Percentiles rank a stretch among this genome's conserved stretches.
phyloP scores from a whole-genome alignment of 2,888 invertebrate genomes.

The Epistrophella euchroma region DNA sequence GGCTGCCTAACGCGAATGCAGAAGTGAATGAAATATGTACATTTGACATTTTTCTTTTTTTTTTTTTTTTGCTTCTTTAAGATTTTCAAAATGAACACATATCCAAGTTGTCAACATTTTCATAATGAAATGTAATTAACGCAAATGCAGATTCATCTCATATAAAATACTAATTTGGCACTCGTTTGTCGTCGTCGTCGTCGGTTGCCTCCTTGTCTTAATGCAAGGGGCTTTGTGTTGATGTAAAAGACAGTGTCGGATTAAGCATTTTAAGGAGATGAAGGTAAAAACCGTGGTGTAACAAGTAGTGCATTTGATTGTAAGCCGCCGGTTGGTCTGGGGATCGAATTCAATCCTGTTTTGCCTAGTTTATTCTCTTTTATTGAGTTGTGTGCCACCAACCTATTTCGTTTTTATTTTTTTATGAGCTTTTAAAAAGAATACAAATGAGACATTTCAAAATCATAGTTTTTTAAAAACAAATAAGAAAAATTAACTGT shows the following conservation, averaged over 20 bases:
- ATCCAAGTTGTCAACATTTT: conserved; percentile 72
- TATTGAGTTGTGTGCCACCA: too few relatives aligned
- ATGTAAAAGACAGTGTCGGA: neutral
- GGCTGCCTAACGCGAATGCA: conserved; percentile 35
- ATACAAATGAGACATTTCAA: too few relatives aligned
- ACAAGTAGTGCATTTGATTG: too few relatives aligned
- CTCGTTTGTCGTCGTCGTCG: conserved; percentile 12
- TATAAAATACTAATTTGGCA: conserved; percentile 58
- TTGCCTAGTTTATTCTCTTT: too few relatives aligned
- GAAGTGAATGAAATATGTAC: conserved; percentile 59
- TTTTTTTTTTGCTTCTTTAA: conserved; percentile 60
- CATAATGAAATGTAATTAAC: conserved; percentile 75
- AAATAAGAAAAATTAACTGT: too few relatives aligned
- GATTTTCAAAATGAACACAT: conserved; percentile 74
- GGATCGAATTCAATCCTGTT: too few relatives aligned
- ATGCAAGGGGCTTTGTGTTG: neutral
- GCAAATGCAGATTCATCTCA: conserved; percentile 72
- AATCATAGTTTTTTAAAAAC: too few relatives aligned
- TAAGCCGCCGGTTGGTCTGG: too few relatives aligned
- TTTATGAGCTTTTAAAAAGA: too few relatives aligned
- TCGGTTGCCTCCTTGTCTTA: neutral
- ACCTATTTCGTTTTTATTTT: too few relatives aligned
- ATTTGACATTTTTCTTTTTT: conserved; percentile 62
- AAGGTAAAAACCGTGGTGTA: too few relatives aligned
- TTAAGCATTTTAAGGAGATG: neutral